A percentile compares a stretch with the other conserved stretches of the same genome.
phyloP scores from a whole-genome alignment of 2,797 vertebrate genomes.

The Propithecus deckenii region DNA sequence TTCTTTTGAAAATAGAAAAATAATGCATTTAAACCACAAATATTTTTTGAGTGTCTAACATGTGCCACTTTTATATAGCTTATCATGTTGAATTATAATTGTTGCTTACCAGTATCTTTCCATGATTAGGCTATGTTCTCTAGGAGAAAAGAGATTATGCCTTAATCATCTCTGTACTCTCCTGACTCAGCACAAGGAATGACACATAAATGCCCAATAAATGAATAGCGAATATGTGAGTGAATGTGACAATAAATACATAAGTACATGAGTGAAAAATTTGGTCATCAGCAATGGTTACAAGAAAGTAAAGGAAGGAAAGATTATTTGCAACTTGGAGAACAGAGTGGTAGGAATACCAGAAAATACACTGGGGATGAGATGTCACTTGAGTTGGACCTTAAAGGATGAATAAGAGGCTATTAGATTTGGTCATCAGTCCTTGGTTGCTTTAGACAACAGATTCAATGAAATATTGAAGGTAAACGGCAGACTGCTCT shows the following conservation, averaged over 20 bases:
- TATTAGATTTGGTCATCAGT: not conserved
- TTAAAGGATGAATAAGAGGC: not conserved
- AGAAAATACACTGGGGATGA: not conserved
- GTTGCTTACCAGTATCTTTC: not conserved
- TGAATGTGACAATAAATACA: not conserved
- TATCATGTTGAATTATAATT: not conserved
- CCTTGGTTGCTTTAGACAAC: not conserved
- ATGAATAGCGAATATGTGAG: not conserved
- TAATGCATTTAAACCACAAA: not conserved
- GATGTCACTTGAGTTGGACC: not conserved
- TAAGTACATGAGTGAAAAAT: not conserved
- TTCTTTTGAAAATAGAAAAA: constrained; percentile 25
- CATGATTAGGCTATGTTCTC: not conserved
- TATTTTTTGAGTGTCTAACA: not conserved
- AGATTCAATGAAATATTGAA: not conserved
- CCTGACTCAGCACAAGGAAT: not conserved
- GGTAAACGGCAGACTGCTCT: not conserved
- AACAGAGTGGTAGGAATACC: not conserved
- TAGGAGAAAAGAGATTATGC: not conserved
- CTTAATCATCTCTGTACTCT: not conserved
- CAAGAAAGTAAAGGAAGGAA: not conserved
- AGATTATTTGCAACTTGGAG: not conserved
- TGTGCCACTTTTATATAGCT: not conserved
- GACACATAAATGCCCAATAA: not conserved
- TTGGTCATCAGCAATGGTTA: not conserved